phyloP scores from a whole-genome alignment of 2,888 invertebrate genomes.

The Coelopa pilipes region DNA sequence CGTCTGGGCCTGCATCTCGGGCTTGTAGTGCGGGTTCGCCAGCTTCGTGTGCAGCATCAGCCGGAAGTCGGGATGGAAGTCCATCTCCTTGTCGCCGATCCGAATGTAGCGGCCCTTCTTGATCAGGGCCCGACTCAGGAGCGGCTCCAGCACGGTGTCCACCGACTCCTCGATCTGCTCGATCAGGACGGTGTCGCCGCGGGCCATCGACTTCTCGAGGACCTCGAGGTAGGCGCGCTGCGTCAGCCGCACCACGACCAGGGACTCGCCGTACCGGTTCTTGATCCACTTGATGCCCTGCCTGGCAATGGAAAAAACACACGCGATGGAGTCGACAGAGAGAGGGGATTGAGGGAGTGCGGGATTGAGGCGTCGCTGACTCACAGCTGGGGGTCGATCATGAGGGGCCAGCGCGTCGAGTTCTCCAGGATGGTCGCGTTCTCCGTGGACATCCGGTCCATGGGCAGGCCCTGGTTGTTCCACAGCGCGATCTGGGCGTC shows the following conservation, averaged over 20 bases:
- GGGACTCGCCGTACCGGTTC: conserved; percentile 78
- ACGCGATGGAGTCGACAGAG: background rate
- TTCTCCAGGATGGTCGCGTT: conserved; percentile 93
- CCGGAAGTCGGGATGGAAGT: conserved; percentile 84
- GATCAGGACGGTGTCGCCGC: conserved; percentile 82
- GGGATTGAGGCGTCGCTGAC: conserved; percentile 48
- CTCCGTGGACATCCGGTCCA: conserved; percentile 94
- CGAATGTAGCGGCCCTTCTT: conserved; percentile 83
- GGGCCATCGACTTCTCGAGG: conserved; percentile 79
- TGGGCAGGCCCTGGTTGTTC: conserved; percentile 95
- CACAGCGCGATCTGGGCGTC: conserved; percentile 92
- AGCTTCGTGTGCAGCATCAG: conserved; percentile 92
- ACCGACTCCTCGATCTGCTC: conserved; percentile 92
- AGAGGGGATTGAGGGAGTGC: background rate
- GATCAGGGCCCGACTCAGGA: conserved; percentile 88
- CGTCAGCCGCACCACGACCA: conserved; percentile 81
- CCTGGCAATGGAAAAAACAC: conserved; percentile 56
- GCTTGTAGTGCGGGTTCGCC: conserved; percentile 96
- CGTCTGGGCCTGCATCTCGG: conserved; percentile 97
- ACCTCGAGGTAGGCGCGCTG: conserved; percentile 86
- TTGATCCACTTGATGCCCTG: conserved; percentile 98
- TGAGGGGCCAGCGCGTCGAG: conserved; percentile 93
- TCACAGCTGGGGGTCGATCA: conserved; percentile 92
- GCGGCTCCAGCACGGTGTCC: conserved; percentile 92
- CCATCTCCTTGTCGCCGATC: conserved; percentile 94